Base-by-base conservation (phyloP, 2,113 vertebrate species). In the Prionailurus viverrinus region DNA sequence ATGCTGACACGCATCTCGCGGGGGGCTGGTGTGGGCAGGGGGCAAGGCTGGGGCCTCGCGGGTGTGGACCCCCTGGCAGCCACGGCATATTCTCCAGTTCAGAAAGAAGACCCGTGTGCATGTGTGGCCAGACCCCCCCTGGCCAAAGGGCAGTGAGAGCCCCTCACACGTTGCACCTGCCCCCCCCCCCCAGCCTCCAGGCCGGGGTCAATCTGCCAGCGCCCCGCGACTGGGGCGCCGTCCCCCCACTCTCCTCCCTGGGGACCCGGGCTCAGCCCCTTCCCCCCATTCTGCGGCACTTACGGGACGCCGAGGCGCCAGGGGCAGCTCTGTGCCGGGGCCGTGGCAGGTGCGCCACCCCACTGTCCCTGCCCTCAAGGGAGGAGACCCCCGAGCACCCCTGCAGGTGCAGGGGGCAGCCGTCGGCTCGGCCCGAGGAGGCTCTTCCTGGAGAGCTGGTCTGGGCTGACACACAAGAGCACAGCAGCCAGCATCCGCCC, bases 221-320 rank as follows among this genome's bases (percentile, higher is more conserved):
- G 14, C 14, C 74, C 39, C 23, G 3, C 13, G 15, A 2, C 41
- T 5, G 41, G 73, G 74, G 29, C 45, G 9, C 14, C 0, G 45
- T 31, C 74, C 10, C 48, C 29, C 29, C 7, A 1, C 31, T 1
- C 33, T 53, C 31, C 48, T 33, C 48, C 29, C 29, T 0, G 18
- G 48, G 76, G 8, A 51, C 31, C 48, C 18, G 11, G 14, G 48
- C 31, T 11, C 10, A 11, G 15, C 41, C 41, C 31, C 76, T 51
- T 18, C 16, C 45, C 76, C 4, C 5, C 29, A 0, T 21, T 3
- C 4, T 4, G 5, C 4, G 4, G 8, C 33, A 19, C 19, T 19
- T 25, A 48, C 1, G 27, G 45, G 25, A 29, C 27, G 7, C 41
- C 1, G 16, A 61, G 76, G 45, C 9, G 16, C 45, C 8, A 10